Evolutionary conservation across 2,113 vertebrate genomes (phyloP), one percentile per base, ranked within the genome.

Genomic region (Zosterops borbonicus): DNA sequence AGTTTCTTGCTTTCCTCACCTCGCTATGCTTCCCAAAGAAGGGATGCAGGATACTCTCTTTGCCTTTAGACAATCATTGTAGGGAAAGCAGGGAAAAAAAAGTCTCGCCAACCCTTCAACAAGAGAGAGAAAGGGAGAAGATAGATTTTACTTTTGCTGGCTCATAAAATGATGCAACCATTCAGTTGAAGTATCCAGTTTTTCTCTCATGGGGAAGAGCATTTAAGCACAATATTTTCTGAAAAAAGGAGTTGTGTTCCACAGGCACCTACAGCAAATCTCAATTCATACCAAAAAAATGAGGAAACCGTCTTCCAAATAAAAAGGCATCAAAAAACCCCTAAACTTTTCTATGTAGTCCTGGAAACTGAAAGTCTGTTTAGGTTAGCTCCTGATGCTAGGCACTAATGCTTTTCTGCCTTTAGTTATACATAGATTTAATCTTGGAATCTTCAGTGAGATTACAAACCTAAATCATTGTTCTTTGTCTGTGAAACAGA

Each of bases 251-350:
- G 14, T 28, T 0, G 0, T 29, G 14, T 59, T 75, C 47, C 14
- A 25, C 33, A 68, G n/a, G 3, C 9, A 73, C 8, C 27, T 52
- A 0, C 29, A 85, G 7, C 12, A 85, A 56, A 87, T 76, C 31
- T 82, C 23, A 44, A 1, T 75, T 78, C 42, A 29, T 49, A 22
- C 9, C 1, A 8, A 74, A 69, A 63, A 42, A 65, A 56, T 1
- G 6, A 77, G 9, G 14, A 44, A 84, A 63, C 2, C 39, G 29
- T 35, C 17, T 77, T 85, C 17, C 37, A 83, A 83, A 91, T 53
- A 0, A 65, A 81, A 86, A 70, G 28, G 5, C 11, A 31, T 24
- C 13, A 12, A 29, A 42, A 82, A 29, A 1, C 0, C 9, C 12
- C 5, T 6, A n/a, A 74, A 20, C 4, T 70, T 80, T n/a, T 67